phyloP scores from a whole-genome alignment of 2,888 invertebrate species.

The Spicauda simplicius region DNA sequence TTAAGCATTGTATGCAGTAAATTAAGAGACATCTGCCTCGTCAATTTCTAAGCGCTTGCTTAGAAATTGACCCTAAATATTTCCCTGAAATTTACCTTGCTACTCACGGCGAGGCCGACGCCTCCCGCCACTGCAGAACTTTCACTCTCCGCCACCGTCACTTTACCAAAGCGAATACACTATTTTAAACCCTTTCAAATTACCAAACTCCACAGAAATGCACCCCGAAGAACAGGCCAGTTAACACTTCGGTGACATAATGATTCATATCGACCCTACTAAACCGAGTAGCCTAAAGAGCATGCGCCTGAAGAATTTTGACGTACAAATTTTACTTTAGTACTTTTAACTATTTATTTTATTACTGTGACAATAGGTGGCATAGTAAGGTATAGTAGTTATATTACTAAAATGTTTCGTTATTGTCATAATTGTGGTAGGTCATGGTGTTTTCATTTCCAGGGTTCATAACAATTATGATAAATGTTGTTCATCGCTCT shows the following conservation, averaged over 20 bases:
- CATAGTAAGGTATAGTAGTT: too few species aligned
- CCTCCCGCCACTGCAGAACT: slow-evolving; percentile 72
- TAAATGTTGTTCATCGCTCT: too few species aligned
- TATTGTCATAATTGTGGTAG: too few species aligned
- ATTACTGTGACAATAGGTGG: too few species aligned
- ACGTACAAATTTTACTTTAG: neutral
- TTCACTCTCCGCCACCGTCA: slow-evolving; percentile 79
- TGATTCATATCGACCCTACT: slow-evolving; percentile 14
- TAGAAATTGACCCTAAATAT: neutral
- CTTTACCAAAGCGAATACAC: slow-evolving; percentile 18
- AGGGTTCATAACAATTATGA: too few species aligned
- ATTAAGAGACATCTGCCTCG: too few species aligned
- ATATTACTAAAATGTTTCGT: too few species aligned
- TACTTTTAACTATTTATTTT: neutral
- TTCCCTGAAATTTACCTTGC: slow-evolving; percentile 62
- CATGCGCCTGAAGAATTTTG: slow-evolving; percentile 22
- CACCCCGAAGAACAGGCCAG: neutral
- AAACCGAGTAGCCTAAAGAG: neutral
- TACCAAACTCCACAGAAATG: neutral
- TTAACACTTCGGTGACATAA: slow-evolving; percentile 13
- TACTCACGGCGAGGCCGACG: slow-evolving; percentile 82
- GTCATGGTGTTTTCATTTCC: too few species aligned
- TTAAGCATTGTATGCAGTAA: too few species aligned
- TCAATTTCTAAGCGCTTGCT: too few species aligned
- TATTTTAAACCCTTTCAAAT: slow-evolving; percentile 17